Evolutionary conservation across 2,113 vertebrate species (phyloP).

Genomic region (Notarius lentiginosus): DNA sequence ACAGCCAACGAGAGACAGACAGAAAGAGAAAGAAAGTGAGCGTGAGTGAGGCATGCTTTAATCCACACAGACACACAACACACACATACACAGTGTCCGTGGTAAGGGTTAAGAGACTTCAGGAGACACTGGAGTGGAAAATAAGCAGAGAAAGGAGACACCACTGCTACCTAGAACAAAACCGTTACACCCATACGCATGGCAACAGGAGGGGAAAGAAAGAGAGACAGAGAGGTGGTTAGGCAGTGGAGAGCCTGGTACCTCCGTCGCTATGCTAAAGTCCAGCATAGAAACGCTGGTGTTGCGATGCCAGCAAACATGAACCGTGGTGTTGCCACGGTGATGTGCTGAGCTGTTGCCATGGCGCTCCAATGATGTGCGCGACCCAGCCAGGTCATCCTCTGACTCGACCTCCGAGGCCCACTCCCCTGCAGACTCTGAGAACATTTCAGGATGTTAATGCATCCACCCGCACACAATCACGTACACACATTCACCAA

Average conservation of each 20-base stretch:
- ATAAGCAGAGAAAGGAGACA: slow-evolving; percentile 33
- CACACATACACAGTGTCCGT: slow-evolving; percentile 69
- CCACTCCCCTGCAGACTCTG: slow-evolving; percentile 89
- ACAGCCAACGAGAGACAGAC: slow-evolving; percentile 65
- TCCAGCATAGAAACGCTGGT: slow-evolving; percentile 99
- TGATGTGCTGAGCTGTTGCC: slow-evolving; percentile 69
- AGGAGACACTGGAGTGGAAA: slow-evolving; percentile 39
- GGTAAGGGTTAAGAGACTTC: slow-evolving; percentile 62
- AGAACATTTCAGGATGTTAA: slow-evolving; percentile 71
- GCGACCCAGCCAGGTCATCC: slow-evolving; percentile 86
- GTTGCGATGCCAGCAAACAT: slow-evolving; percentile 99
- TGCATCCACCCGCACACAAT: slow-evolving; percentile 41
- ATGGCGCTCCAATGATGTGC: slow-evolving; percentile 85
- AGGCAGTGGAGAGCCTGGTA: slow-evolving; percentile 70
- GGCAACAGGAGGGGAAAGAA: slow-evolving; percentile 55
- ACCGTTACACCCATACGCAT: slow-evolving; percentile 52
- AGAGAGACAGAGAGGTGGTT: slow-evolving; percentile 57
- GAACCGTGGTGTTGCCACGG: slow-evolving; percentile 97
- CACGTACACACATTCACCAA: neutral
- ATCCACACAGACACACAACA: slow-evolving; percentile 2
- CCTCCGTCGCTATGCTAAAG: slow-evolving; percentile 97
- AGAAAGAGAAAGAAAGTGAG: slow-evolving; percentile 33
- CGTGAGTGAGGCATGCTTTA: slow-evolving; percentile 54
- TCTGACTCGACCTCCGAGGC: slow-evolving; percentile 90
- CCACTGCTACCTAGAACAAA: slow-evolving; percentile 30